These are phyloP conservation scores for Heliconius charithonia DNA, from an alignment of 2,888 invertebrate species.

Conservation along the genomic window DNA sequence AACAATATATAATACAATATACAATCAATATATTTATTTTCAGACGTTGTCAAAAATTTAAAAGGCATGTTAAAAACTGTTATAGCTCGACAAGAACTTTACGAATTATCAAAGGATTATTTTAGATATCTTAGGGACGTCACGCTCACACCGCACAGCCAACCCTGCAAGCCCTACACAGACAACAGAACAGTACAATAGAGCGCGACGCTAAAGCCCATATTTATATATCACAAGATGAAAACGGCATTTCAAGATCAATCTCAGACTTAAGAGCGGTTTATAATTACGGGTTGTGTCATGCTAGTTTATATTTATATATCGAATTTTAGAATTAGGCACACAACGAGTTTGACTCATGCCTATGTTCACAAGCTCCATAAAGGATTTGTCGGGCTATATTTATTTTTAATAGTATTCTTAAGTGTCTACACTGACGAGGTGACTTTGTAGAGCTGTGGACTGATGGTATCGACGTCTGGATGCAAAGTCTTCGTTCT, in stretches of 20 bases:
- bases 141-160: too few relatives aligned
- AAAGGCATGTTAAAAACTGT: background rate
- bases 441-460: constrained; percentile 89
- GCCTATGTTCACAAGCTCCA: background rate
- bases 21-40: background rate
- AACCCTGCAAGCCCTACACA: too few relatives aligned
- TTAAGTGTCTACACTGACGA: constrained; percentile 74
- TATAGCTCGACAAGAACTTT: background rate
- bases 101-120: too few relatives aligned
- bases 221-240: too few relatives aligned
- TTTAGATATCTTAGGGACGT: too few relatives aligned
- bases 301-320: too few relatives aligned
- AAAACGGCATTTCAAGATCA: too few relatives aligned
- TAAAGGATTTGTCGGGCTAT: constrained; percentile 5
- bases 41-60: background rate
- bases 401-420: background rate
- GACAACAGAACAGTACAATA: too few relatives aligned
- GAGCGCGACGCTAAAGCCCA: too few relatives aligned
- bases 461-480: constrained; percentile 97
- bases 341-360: background rate
- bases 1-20: background rate
- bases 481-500: constrained; percentile 97
- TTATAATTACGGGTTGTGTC: too few relatives aligned
- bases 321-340: background rate
- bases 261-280: too few relatives aligned